Percentiles rank a stretch among this genome's conserved stretches.
phyloP scores from a whole-genome alignment of 2,888 invertebrate genomes.

The Seira sanloemensis region DNA sequence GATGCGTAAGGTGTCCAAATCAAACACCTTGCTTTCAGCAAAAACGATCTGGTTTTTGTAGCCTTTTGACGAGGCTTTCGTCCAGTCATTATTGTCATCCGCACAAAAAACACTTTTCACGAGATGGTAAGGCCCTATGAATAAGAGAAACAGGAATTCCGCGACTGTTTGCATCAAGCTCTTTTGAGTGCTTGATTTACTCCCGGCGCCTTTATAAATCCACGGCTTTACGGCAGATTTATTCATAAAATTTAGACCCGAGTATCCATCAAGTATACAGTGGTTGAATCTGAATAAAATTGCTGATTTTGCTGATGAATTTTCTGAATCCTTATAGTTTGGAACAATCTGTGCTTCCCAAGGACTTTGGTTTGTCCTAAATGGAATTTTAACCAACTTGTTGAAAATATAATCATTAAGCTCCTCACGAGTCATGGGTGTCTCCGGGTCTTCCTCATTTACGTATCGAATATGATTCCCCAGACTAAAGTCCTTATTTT shows the following conservation, averaged over 20 bases:
- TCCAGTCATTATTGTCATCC: constrained; percentile 24
- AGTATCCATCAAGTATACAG: constrained; percentile 42
- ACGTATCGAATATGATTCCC: constrained; percentile 32
- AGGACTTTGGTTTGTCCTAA: constrained; percentile 20
- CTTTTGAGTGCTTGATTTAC: not conserved
- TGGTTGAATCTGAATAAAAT: constrained; percentile 34
- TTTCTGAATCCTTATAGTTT: constrained; percentile 13
- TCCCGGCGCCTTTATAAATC: not conserved
- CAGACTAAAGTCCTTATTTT: constrained; percentile 32
- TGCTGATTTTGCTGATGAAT: constrained; percentile 33
- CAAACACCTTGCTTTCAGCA: constrained; percentile 2
- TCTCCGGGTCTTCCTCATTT: constrained; percentile 26
- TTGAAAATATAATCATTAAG: not conserved
- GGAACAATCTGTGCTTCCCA: constrained; percentile 33
- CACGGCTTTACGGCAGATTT: constrained; percentile 25
- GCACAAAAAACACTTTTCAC: constrained; percentile 8
- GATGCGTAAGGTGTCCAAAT: constrained; percentile 9
- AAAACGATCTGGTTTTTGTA: constrained; percentile 17
- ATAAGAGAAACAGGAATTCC: not conserved
- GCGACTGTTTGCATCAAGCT: not conserved
- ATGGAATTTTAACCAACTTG: not conserved
- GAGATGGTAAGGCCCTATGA: constrained; percentile 21
- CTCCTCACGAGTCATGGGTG: not conserved
- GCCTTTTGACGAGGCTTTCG: not conserved
- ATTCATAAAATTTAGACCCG: constrained; percentile 19